Base-by-base conservation (phyloP, 2,113 vertebrate species). In the Peromyscus californicus region DNA sequence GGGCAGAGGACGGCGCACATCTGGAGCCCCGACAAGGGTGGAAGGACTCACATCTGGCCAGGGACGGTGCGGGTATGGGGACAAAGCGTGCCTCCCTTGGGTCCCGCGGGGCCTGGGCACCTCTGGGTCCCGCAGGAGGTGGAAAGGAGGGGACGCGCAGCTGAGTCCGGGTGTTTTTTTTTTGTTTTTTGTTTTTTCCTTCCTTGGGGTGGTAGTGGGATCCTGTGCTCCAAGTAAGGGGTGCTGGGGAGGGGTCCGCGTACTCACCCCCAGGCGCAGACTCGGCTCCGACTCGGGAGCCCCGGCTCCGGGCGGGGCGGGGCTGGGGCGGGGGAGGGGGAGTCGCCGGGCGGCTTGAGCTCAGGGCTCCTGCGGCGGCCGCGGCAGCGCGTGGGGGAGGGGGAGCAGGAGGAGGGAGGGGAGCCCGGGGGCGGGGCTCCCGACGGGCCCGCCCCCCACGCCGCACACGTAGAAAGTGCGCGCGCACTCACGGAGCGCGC, bases 191-290 rank as follows among this genome's bases (percentile, higher is more conserved):
- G 39, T 86, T 88, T 36, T 48, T 70, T 10, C 69, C 92, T 89
- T 93, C 36, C 91, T 90, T 51, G 31, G 95, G 96, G 84, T 87
- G 91, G 82, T 36, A 93, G 92, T 63, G 67, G 83, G 51, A 78
- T 72, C 86, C 78, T 78, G 96, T 29, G 75, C 89, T 89, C 79
- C 84, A 79, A 93, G 90, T 83, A 89, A 72, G 63, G 90, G 92
- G 70, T 51, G 70, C 80, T 70, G 84, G 96, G 96, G 67, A 92
- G 85, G 97, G 97, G 97, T 97, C 84, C 96, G 90, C 92, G 75
- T 94, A 97, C 97, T 97, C 94, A 97, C 97, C 98, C 96, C 96
- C 76, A 90, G 92, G 96, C 97, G 96, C 96, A 98, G 97, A 96
- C 97, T 97, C 97, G 59, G 98, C 97, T 97, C 97, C 95, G 12